Evolutionary conservation across 2,888 invertebrate species (phyloP).

Genomic region (Trissoscelio sp.): DNA sequence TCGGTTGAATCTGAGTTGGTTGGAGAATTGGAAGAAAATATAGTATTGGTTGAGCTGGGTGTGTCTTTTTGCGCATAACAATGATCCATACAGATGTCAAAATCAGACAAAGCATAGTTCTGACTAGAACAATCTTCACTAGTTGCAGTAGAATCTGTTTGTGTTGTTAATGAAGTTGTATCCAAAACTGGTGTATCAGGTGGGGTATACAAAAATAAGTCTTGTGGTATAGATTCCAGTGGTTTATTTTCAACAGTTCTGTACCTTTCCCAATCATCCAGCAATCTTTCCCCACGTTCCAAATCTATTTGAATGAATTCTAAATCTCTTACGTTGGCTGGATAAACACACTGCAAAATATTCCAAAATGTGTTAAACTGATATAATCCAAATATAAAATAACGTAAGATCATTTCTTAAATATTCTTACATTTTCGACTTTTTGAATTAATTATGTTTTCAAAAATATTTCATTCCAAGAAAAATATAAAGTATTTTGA

Average conservation of each 20-base stretch:
- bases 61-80: not conserved
- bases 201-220: constrained; percentile 43
- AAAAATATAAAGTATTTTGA: no score
- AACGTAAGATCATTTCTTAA: no score
- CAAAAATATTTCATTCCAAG: no score
- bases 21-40: no score
- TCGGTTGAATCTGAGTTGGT: not conserved
- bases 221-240: constrained; percentile 10
- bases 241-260: not conserved
- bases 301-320: not conserved
- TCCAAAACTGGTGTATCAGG: constrained; percentile 44
- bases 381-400: no score
- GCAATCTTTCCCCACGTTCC: not conserved
- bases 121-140: not conserved
- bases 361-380: no score
- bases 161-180: not conserved
- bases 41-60: not conserved
- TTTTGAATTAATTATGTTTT: no score
- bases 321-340: not conserved
- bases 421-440: no score
- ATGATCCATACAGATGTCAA: not conserved
- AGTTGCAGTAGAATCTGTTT: not conserved
- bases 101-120: not conserved
- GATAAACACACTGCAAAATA: not conserved
- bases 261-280: not conserved